phyloP scores from a whole-genome alignment of 1,140 invertebrate species.

The Drepana arcuata region DNA sequence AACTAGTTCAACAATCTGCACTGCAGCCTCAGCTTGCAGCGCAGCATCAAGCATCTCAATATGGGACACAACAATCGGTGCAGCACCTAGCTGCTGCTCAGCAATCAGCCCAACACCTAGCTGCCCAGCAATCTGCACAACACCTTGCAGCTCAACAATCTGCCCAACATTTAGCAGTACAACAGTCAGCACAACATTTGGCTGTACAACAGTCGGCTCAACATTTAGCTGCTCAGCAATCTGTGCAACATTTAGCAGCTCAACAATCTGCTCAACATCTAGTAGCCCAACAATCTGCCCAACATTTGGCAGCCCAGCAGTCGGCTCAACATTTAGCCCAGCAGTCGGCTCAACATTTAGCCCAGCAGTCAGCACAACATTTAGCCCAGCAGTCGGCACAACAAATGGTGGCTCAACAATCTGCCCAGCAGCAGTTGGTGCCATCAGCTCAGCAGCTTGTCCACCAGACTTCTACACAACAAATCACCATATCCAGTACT shows the following conservation, averaged over 20 bases:
- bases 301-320: slow-evolving; percentile 24
- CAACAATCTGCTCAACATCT: slow-evolving; percentile 42
- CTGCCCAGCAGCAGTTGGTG: slow-evolving; percentile 45
- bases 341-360: slow-evolving; percentile 35
- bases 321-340: slow-evolving; percentile 24
- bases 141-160: slow-evolving; percentile 51
- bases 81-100: slow-evolving; percentile 48
- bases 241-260: slow-evolving; percentile 30
- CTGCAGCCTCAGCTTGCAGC: slow-evolving; percentile 43
- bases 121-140: slow-evolving; percentile 41
- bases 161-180: slow-evolving; percentile 45
- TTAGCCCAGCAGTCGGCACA: slow-evolving; percentile 50
- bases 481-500: slow-evolving; percentile 61
- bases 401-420: slow-evolving; percentile 52
- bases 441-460: slow-evolving; percentile 47
- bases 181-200: slow-evolving; percentile 43
- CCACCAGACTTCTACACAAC: slow-evolving; percentile 60
- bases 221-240: slow-evolving; percentile 29
- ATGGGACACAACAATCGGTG: slow-evolving; percentile 49
- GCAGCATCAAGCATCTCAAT: slow-evolving; percentile 52
- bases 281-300: slow-evolving; percentile 14
- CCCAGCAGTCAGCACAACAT: slow-evolving; percentile 12
- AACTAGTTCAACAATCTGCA: slow-evolving; percentile 56
- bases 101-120: slow-evolving; percentile 22
- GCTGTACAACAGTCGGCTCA: slow-evolving; percentile 42